Evolutionary conservation across 2,888 invertebrate species (phyloP).

Genomic region (Nebria salina): DNA sequence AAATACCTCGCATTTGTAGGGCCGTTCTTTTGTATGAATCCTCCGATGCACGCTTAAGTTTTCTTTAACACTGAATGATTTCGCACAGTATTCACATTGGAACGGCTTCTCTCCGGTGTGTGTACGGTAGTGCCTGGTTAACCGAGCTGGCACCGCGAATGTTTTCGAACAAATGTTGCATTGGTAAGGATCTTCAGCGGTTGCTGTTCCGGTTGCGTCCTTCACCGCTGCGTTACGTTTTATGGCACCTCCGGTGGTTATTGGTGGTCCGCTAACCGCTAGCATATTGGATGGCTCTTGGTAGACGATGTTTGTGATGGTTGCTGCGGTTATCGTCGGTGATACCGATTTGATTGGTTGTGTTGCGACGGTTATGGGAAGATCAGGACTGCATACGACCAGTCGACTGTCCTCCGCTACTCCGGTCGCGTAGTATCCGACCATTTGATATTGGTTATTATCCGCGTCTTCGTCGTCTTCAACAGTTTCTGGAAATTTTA

Average conservation of each 20-base stretch:
- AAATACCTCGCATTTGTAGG: conserved; percentile 84
- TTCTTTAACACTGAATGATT: conserved; percentile 92
- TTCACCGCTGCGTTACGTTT: conserved; percentile 56
- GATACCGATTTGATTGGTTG: conserved; percentile 50
- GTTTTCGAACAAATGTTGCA: conserved; percentile 92
- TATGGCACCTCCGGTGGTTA: background rate
- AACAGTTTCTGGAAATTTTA: background rate
- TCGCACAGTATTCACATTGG: conserved; percentile 91
- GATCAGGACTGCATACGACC: conserved; percentile 70
- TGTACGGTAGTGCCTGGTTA: conserved; percentile 86
- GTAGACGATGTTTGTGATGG: conserved; percentile 8
- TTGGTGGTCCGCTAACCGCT: background rate
- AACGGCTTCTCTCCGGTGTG: conserved; percentile 93
- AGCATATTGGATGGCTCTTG: conserved; percentile 55
- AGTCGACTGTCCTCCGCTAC: conserved; percentile 56
- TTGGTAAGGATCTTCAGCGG: conserved; percentile 77
- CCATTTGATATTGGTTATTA: conserved; percentile 60
- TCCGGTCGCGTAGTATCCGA: conserved; percentile 63
- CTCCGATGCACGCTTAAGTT: conserved; percentile 89
- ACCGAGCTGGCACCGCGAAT: conserved; percentile 88
- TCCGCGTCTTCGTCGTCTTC: background rate
- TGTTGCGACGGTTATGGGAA: conserved; percentile 61
- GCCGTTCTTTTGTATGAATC: conserved; percentile 91
- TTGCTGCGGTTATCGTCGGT: conserved; percentile 9
- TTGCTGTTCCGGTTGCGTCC: conserved; percentile 55